Base-by-base conservation (phyloP, 2,888 invertebrate genomes). In the Congeria kusceri region DNA sequence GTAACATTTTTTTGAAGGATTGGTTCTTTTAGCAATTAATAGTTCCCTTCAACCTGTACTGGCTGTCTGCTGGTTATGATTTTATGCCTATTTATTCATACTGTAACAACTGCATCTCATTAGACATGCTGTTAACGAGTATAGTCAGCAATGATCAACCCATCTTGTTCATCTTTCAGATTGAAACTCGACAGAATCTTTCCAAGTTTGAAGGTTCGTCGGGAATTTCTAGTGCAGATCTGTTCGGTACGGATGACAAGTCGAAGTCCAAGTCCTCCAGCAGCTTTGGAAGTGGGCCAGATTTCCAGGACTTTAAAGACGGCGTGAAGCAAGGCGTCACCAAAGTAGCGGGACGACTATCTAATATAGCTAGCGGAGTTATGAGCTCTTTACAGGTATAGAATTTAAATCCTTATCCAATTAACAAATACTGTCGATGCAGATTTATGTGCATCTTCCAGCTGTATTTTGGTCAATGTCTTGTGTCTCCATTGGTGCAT, bases 291-390 rank as follows among this genome's bases (percentile, higher is more conserved):
- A 82, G 82, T 32, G 86, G 86, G 63, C 95, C 95, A 0, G 99
- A 99, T 94, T 95, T 99, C 79, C 97, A 98, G 86, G 99, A 99
- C 92, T 98, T 99, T 49, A 97, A 97, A 93, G 99, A 99, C 94
- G 98, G 98, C 85, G 98, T 99, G 46, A 96, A 97, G 89, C 97
- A 98, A 92, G 99, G 99, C 77, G 99, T 99, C 71, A 98, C 98
- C 85, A 97, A 97, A 94, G 99, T 99, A 82, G 99, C 99, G 65
- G 99, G 98, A n/a, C 97, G 97, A 91, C 94, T 99, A 81, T 98
- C 99, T 89, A 97, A 96, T 85, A 94, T 99, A 84, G 98, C 99
- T 87, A 98, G 96, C 94, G 98, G 98, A 89, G 96, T 99, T 25
- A 98, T 98, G 95, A 96, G 96, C 81, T 97, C 98, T 86, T 95